Evolutionary conservation across 1,140 invertebrate genomes (phyloP).

Genomic region (Heliconius hewitsoni): DNA sequence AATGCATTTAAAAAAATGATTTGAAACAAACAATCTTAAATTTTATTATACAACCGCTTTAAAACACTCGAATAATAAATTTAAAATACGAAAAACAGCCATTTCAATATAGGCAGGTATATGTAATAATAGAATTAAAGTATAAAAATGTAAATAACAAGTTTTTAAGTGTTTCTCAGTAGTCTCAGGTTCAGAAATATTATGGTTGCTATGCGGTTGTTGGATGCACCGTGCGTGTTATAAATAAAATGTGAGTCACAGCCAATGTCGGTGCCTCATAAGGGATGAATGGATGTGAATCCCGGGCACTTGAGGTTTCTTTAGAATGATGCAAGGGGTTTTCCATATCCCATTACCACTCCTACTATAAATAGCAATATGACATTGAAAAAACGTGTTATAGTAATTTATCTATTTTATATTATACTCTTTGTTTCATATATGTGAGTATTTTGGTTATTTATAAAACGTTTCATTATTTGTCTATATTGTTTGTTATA

Average conservation of each 20-base stretch:
- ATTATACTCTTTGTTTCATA: not conserved
- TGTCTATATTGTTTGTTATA: not conserved
- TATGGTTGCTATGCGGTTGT: conserved; percentile 42
- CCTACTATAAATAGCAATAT: not conserved
- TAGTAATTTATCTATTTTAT: not conserved
- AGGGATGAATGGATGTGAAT: conserved; percentile 61
- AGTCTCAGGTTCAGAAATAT: conserved; percentile 16
- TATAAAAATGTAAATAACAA: conserved; percentile 3
- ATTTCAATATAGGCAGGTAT: not conserved
- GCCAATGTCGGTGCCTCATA: conserved; percentile 47
- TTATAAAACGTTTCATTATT: not conserved
- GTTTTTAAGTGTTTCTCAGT: conserved; percentile 9
- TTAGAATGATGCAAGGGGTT: conserved; percentile 38
- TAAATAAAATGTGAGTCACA: conserved; percentile 55
- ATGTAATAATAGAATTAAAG: conserved; percentile 1
- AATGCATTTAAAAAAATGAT: not conserved
- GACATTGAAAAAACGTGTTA: not conserved
- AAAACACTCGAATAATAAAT: not conserved
- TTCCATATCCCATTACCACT: not conserved
- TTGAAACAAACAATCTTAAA: not conserved
- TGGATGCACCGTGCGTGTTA: conserved; percentile 29
- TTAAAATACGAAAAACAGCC: not conserved
- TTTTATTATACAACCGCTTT: not conserved
- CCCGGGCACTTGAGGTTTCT: conserved; percentile 31
- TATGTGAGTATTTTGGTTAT: not conserved